Percentiles rank a stretch among this genome's conserved stretches.
Evolutionary conservation across 1,140 invertebrate species (phyloP).

Genomic region (Halyomorpha halys): DNA sequence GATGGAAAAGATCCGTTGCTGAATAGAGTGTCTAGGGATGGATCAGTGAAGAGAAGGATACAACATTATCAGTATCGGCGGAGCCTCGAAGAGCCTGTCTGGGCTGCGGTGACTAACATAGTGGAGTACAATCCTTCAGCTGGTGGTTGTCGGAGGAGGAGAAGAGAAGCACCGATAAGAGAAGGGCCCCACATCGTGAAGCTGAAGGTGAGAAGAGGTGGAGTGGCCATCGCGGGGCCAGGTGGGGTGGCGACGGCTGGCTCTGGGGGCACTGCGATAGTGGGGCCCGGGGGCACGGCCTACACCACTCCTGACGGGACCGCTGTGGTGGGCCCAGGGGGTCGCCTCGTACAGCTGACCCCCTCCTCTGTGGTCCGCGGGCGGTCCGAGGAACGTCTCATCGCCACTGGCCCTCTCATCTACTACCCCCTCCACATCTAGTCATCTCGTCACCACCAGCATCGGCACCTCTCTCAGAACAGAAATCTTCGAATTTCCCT

Average conservation of each 20-base stretch:
- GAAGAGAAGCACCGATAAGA: background rate
- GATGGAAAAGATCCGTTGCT: background rate
- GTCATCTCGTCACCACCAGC: too few relatives aligned
- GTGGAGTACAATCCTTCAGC: constrained; percentile 46
- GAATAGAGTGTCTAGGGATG: background rate
- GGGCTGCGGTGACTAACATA: constrained; percentile 36
- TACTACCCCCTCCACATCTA: constrained; percentile 43
- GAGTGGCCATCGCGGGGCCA: constrained; percentile 61
- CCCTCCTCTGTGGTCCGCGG: constrained; percentile 25
- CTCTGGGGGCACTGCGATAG: constrained; percentile 58
- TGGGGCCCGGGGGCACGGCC: constrained; percentile 57
- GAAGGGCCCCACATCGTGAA: constrained; percentile 51
- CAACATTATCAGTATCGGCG: constrained; percentile 6
- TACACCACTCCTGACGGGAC: constrained; percentile 55
- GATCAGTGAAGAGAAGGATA: background rate
- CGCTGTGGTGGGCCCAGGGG: constrained; percentile 56
- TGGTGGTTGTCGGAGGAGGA: constrained; percentile 28
- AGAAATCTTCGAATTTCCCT: too few relatives aligned
- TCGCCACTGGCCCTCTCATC: constrained; percentile 55
- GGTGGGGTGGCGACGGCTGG: constrained; percentile 61
- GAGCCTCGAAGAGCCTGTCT: constrained; percentile 15
- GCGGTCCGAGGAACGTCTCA: constrained; percentile 46
- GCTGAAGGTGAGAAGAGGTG: constrained; percentile 53
- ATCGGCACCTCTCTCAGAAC: too few relatives aligned
- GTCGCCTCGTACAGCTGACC: constrained; percentile 47